Base-by-base conservation (phyloP, 2,888 invertebrate genomes). In the Campaea margaritaria region DNA sequence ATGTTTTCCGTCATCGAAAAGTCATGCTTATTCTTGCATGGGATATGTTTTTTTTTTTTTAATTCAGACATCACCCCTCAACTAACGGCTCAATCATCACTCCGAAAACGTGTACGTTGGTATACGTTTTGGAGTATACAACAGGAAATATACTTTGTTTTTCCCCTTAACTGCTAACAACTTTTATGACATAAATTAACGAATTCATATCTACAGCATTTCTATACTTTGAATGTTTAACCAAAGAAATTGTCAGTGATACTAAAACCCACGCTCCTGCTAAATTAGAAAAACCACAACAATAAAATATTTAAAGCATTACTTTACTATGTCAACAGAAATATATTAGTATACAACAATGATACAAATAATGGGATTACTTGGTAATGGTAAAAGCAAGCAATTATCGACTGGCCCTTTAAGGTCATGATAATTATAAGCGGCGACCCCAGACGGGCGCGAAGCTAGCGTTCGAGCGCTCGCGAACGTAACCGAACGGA, bases 381-480 rank as follows among this genome's bases (percentile, higher is more conserved):
- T 11, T 21, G 46, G 41, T 72, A 72, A 69, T 72, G 76, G 70
- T 76, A 54, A 53, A 58, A 58, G 73, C 77, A 76, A 76, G 69
- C 76, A 74, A 80, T 83, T 85, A 88, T 86, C 81, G 82, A 85
- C 83, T 80, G 78, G 76, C 76, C 79, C 76, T 76, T 78, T 84
- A 85, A 85, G 85, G 86, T 87, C 83, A 85, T 82, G 86, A 86
- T 86, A 87, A 87, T 83, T 83, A 83, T 55, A 84, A 84, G 82
- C 82, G 83, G 85, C 84, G 78, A 61, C 55, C 60, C 60, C 51
- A 51, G 55, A 61, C 44, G 16, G 54, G 55, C 16, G 46, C 49
- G 55, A 41, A 50, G 42, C 49, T 51, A 47, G 50, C 42, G 46
- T 14, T 55, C 36, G 47, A 51, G 43, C 47, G 47, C 39, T 43